Evolutionary conservation across 2,888 invertebrate species (phyloP).

Genomic region (Metalampra italica): DNA sequence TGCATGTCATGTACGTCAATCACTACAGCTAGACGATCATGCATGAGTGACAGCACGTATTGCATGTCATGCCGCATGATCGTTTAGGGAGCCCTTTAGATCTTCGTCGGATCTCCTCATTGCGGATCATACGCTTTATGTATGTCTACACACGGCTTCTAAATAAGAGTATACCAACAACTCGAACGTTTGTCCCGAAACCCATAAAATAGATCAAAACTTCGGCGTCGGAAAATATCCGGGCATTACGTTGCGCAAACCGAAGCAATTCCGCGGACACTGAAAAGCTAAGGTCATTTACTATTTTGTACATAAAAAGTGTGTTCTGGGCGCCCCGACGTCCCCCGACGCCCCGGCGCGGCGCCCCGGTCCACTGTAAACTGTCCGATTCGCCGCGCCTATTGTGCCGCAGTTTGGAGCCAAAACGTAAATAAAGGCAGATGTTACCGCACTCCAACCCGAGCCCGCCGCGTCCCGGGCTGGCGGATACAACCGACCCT

Average conservation of each 20-base stretch:
- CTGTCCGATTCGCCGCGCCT: slow-evolving; percentile 63
- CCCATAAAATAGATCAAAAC: neutral
- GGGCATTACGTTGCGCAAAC: slow-evolving; percentile 8
- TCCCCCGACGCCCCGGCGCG: slow-evolving; percentile 24
- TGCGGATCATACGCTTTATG: too few relatives aligned
- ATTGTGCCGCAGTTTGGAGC: slow-evolving; percentile 69
- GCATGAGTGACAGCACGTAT: too few relatives aligned
- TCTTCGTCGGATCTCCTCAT: too few relatives aligned
- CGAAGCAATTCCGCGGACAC: slow-evolving; percentile 6
- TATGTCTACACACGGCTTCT: neutral
- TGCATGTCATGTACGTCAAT: too few relatives aligned
- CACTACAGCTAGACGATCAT: too few relatives aligned
- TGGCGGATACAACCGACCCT: neutral
- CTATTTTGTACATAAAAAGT: slow-evolving; percentile 44
- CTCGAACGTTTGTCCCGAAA: neutral
- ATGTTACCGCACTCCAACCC: slow-evolving; percentile 72
- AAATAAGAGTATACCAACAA: too few relatives aligned
- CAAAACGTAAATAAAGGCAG: slow-evolving; percentile 78
- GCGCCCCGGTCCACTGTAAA: slow-evolving; percentile 49
- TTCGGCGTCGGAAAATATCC: neutral
- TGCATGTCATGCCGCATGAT: too few relatives aligned
- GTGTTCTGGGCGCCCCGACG: slow-evolving; percentile 26
- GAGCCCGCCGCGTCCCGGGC: slow-evolving; percentile 14
- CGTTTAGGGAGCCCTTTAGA: too few relatives aligned
- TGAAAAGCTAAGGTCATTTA: slow-evolving; percentile 46